phyloP scores from a whole-genome alignment of 2,113 vertebrate species.

The Melanocharis versteri region DNA sequence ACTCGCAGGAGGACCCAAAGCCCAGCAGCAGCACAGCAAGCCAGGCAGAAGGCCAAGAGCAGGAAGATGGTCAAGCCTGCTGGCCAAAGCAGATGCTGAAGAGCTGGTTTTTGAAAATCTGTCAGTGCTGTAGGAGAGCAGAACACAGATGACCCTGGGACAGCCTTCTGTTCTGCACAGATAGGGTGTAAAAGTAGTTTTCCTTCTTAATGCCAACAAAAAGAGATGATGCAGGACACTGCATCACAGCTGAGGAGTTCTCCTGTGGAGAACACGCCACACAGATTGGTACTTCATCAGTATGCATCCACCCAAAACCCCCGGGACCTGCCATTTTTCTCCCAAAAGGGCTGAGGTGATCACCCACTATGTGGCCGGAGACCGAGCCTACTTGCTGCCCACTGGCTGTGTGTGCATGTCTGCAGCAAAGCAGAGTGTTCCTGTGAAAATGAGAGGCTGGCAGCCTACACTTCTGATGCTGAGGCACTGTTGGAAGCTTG shows the following conservation, averaged over 20 bases:
- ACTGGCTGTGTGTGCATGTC: rapidly evolving
- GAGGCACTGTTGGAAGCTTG: neutral
- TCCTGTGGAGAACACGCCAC: neutral
- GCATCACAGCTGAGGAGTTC: neutral
- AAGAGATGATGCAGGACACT: neutral
- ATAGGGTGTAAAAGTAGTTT: neutral
- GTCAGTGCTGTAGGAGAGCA: neutral
- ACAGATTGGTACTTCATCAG: neutral
- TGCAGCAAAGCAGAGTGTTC: neutral
- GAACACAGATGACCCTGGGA: neutral
- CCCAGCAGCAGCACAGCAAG: neutral
- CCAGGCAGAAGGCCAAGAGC: neutral
- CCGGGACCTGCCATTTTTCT: neutral
- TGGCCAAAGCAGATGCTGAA: neutral
- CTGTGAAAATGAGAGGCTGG: rapidly evolving
- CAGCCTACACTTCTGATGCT: neutral
- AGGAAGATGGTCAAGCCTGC: neutral
- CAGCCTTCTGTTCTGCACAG: neutral
- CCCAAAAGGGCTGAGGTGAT: neutral
- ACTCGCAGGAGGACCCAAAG: neutral
- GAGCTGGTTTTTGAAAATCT: neutral
- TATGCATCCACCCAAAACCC: neutral
- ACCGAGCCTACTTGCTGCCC: neutral
- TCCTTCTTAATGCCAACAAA: neutral
- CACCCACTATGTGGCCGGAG: rapidly evolving